Conservation (phyloP, 2,888 invertebrate species). For the Euplexia lucipara region DNA sequence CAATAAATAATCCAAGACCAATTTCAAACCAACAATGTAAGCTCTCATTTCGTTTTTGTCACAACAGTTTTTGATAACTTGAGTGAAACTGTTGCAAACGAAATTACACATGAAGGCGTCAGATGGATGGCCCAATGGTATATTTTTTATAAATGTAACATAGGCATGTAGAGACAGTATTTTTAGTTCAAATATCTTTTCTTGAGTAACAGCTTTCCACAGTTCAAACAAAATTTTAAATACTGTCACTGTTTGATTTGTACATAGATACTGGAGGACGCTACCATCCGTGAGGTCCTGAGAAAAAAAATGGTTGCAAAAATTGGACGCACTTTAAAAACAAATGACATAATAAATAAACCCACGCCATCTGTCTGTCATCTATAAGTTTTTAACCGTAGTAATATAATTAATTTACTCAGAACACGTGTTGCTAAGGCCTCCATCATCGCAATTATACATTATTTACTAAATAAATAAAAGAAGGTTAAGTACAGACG, state of each 20-base stretch:
- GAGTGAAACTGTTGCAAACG: slow-evolving; percentile 88
- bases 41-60: slow-evolving; percentile 73
- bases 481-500: background rate
- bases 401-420: background rate
- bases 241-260: slow-evolving; percentile 86
- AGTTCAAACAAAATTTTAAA: slow-evolving; percentile 89
- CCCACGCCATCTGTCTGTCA: too few species aligned
- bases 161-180: slow-evolving; percentile 91
- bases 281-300: slow-evolving; percentile 80
- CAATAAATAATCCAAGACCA: slow-evolving; percentile 82
- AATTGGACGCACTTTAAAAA: background rate
- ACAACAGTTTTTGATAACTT: slow-evolving; percentile 84
- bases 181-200: slow-evolving; percentile 88
- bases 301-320: slow-evolving; percentile 44
- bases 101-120: slow-evolving; percentile 91
- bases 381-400: too few species aligned
- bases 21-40: slow-evolving; percentile 82
- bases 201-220: slow-evolving; percentile 85
- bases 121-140: slow-evolving; percentile 83
- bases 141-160: slow-evolving; percentile 86
- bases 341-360: too few species aligned
- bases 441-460: background rate
- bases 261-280: slow-evolving; percentile 82
- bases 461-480: background rate
- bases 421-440: background rate